phyloP scores from a whole-genome alignment of 2,797 vertebrate species.

The Neosalanx taihuensis region DNA sequence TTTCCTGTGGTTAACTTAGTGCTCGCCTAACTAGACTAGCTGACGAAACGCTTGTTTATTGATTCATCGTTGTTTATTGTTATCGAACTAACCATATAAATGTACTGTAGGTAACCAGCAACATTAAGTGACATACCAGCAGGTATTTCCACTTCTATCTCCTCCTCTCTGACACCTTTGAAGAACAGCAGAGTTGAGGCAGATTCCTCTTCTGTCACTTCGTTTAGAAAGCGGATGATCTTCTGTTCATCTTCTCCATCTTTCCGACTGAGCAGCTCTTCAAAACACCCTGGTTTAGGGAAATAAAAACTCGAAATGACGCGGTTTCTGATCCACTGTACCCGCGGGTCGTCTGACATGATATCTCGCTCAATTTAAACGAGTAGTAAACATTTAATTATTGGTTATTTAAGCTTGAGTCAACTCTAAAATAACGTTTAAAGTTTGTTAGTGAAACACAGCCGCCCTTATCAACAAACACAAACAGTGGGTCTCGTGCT shows the following conservation, averaged over 20 bases:
- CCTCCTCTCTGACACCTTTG: conserved; percentile 66
- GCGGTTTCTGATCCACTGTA: conserved; percentile 82
- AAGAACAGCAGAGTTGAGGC: conserved; percentile 72
- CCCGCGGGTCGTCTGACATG: conserved; percentile 80
- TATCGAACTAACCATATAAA: neutral
- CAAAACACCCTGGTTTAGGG: conserved; percentile 65
- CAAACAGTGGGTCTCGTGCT: conserved; percentile 11
- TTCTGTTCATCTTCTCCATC: conserved; percentile 69
- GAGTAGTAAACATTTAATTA: neutral
- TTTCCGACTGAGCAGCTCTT: conserved; percentile 76
- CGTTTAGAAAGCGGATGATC: conserved; percentile 73
- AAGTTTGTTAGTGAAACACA: neutral
- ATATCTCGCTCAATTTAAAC: neutral
- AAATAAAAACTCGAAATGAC: conserved; percentile 68
- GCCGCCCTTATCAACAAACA: no score
- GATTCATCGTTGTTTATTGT: neutral
- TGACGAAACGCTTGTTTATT: neutral
- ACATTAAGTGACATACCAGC: conserved; percentile 62
- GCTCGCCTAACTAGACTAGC: neutral
- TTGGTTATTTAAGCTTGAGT: neutral
- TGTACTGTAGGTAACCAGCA: neutral
- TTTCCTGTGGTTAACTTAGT: neutral
- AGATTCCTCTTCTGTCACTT: conserved; percentile 50
- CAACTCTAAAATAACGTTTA: neutral
- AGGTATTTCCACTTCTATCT: conserved; percentile 63